Percentiles rank a stretch among this genome's conserved stretches.
Evolutionary conservation across 2,113 vertebrate species (phyloP).

Genomic region (Limanda limanda): DNA sequence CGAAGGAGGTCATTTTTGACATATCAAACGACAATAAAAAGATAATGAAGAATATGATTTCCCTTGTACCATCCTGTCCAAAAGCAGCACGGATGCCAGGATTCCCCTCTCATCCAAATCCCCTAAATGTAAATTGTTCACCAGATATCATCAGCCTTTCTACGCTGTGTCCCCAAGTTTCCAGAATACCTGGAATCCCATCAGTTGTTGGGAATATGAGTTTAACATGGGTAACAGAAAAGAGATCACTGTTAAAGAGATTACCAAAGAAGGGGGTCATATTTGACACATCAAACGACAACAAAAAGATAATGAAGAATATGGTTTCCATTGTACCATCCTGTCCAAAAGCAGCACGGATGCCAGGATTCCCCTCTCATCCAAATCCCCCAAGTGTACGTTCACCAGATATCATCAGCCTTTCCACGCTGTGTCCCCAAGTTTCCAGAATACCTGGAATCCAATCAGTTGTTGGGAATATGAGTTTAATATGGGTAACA

Average conservation of each 20-base stretch:
- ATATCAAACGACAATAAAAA: too few species aligned
- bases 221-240: slow-evolving; percentile 34
- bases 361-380: too few species aligned
- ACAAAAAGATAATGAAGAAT: slow-evolving; percentile 8
- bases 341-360: too few species aligned
- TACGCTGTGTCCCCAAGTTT: slow-evolving; percentile 30
- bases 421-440: too few species aligned
- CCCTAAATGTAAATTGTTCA: background rate
- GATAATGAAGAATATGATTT: too few species aligned
- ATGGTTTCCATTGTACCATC: slow-evolving; percentile 36
- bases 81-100: slow-evolving; percentile 31
- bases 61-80: slow-evolving; percentile 56
- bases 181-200: slow-evolving; percentile 53
- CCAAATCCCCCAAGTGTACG: too few species aligned
- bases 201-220: slow-evolving; percentile 25
- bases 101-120: slow-evolving; percentile 54
- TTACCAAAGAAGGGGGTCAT: slow-evolving; percentile 1
- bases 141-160: slow-evolving; percentile 35
- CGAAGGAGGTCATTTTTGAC: too few species aligned
- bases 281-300: slow-evolving; percentile 10
- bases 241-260: slow-evolving; percentile 20
- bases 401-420: too few species aligned
- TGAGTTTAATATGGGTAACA: too few species aligned
- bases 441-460: too few species aligned
- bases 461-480: too few species aligned